Percentiles rank a stretch among this genome's conserved stretches.
phyloP scores from a whole-genome alignment of 2,797 vertebrate genomes.

The Limosa lapponica region DNA sequence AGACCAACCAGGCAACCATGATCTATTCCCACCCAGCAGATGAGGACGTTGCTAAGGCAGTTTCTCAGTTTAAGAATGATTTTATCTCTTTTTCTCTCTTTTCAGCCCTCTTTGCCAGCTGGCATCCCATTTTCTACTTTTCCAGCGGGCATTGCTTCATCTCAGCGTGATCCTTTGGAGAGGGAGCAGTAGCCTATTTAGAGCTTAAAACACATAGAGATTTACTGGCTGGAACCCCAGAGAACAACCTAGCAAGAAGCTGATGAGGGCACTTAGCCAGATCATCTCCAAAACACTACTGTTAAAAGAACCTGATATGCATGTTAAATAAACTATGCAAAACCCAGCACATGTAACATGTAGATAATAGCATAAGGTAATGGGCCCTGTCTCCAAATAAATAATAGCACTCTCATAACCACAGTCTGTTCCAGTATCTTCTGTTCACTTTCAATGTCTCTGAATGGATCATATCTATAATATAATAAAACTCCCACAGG shows the following conservation, averaged over 20 bases:
- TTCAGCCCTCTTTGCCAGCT: slow-evolving; percentile 47
- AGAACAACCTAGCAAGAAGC: slow-evolving; percentile 33
- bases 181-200: slow-evolving; percentile 46
- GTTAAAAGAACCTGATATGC: slow-evolving; percentile 33
- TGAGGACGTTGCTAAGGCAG: slow-evolving; percentile 19
- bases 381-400: slow-evolving; percentile 21
- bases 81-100: slow-evolving; percentile 26
- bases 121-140: slow-evolving; percentile 6
- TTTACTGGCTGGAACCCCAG: slow-evolving; percentile 46
- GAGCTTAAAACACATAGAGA: slow-evolving; percentile 29
- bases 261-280: slow-evolving; percentile 40
- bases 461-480: not conserved
- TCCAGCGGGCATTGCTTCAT: slow-evolving; percentile 35
- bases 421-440: slow-evolving; percentile 21
- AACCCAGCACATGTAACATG: not conserved
- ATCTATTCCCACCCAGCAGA: slow-evolving; percentile 14
- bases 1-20: not conserved
- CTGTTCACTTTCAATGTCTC: not conserved
- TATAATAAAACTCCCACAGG: not conserved
- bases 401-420: not conserved
- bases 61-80: slow-evolving; percentile 20
- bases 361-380: slow-evolving; percentile 8
- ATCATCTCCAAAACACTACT: slow-evolving; percentile 11
- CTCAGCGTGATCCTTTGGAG: not conserved
- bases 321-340: slow-evolving; percentile 47